phyloP scores from a whole-genome alignment of 2,797 vertebrate species.

The Eleutherodactylus coqui region DNA sequence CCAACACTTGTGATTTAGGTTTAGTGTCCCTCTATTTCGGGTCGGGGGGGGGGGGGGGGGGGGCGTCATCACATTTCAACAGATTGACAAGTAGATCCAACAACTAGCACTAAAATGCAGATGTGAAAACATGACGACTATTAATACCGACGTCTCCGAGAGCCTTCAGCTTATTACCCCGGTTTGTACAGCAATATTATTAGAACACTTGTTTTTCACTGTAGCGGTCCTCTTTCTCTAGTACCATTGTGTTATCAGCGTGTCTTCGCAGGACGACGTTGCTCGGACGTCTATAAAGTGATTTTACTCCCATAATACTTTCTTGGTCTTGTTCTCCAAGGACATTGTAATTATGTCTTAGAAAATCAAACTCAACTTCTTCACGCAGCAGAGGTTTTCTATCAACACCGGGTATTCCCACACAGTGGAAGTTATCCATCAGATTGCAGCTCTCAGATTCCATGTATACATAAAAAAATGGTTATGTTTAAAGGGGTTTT shows the following conservation, averaged over 20 bases:
- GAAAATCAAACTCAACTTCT: background rate
- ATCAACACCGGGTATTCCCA: background rate
- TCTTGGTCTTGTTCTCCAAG: background rate
- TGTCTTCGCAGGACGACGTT: background rate
- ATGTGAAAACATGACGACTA: background rate
- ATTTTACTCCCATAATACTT: background rate
- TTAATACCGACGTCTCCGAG: background rate
- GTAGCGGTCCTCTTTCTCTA: background rate
- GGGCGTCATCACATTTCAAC: background rate
- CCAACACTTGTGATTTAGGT: background rate
- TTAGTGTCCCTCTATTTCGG: background rate
- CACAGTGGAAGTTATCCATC: too few relatives aligned
- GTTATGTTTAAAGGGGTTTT: background rate
- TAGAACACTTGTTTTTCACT: constrained; percentile 1
- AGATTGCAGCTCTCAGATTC: background rate
- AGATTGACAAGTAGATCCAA: background rate
- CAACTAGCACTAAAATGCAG: background rate
- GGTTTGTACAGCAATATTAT: constrained; percentile 31
- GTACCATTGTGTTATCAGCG: background rate
- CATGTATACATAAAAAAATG: background rate
- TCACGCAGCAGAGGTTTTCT: background rate
- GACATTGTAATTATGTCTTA: background rate
- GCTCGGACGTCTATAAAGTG: background rate
- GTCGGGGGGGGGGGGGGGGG: too few relatives aligned
- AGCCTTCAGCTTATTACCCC: background rate